A percentile compares a stretch with the other conserved stretches of the same genome.
phyloP scores from a whole-genome alignment of 2,888 invertebrate genomes.

The Tetragnatha montana region DNA sequence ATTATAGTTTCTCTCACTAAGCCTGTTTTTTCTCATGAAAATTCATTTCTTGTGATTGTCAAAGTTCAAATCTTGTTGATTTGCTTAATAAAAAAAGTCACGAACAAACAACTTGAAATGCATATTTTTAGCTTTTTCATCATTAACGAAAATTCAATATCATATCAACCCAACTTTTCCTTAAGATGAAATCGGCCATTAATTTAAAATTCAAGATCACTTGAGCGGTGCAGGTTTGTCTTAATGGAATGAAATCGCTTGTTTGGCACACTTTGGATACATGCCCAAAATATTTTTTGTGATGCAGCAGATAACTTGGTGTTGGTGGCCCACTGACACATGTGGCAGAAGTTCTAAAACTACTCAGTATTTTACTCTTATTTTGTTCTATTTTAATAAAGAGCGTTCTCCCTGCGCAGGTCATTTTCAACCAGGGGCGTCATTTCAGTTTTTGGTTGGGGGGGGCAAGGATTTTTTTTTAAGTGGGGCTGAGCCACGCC shows the following conservation, averaged over 20 bases:
- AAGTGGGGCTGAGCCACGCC: too few species aligned
- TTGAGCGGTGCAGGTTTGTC: not conserved
- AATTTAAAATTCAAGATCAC: not conserved
- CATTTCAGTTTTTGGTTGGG: too few species aligned
- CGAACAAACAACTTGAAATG: too few species aligned
- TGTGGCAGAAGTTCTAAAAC: constrained; percentile 12
- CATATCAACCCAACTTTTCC: not conserved
- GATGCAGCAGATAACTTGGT: not conserved
- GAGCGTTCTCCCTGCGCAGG: not conserved
- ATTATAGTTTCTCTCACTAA: too few species aligned
- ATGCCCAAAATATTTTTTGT: not conserved
- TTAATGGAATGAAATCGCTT: not conserved
- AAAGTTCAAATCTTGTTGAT: too few species aligned
- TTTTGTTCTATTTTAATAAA: not conserved
- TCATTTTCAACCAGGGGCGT: constrained; percentile 1
- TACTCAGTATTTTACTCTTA: not conserved
- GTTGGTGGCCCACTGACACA: constrained; percentile 22
- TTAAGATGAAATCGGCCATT: not conserved
- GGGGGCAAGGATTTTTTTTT: too few species aligned
- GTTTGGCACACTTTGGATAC: constrained; percentile 2
- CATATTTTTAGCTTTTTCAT: too few species aligned
- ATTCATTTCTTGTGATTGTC: too few species aligned
- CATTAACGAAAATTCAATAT: not conserved
- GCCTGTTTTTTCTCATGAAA: too few species aligned
- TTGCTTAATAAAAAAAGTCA: too few species aligned